phyloP scores from a whole-genome alignment of 2,888 invertebrate species.

The Epirrhoe alternata region DNA sequence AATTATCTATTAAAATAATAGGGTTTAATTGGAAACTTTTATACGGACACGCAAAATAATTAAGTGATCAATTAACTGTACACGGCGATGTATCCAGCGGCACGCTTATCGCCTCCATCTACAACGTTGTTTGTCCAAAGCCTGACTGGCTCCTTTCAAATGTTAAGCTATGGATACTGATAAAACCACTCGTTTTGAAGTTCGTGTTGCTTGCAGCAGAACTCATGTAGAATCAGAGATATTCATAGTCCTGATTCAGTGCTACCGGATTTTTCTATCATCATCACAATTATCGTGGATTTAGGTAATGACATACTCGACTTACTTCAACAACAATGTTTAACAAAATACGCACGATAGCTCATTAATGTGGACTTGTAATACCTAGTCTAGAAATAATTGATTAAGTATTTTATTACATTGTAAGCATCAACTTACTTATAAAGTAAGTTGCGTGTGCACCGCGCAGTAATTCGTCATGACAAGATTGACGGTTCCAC shows the following conservation, averaged over 20 bases:
- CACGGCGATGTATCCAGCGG: conserved; percentile 69
- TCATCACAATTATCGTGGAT: too few relatives aligned
- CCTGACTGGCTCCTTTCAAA: conserved; percentile 46
- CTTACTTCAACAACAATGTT: too few relatives aligned
- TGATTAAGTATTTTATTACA: too few relatives aligned
- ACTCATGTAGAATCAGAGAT: too few relatives aligned
- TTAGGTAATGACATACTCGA: too few relatives aligned
- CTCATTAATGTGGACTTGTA: too few relatives aligned
- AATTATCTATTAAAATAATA: conserved; percentile 82
- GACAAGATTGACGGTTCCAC: conserved; percentile 52
- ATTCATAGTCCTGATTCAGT: too few relatives aligned
- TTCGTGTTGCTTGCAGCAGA: too few relatives aligned
- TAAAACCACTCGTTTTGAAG: not conserved
- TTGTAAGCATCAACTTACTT: too few relatives aligned
- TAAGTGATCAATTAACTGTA: conserved; percentile 82
- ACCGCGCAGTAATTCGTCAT: conserved; percentile 57
- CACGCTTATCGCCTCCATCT: conserved; percentile 65
- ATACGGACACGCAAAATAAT: conserved; percentile 80
- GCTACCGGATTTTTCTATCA: too few relatives aligned
- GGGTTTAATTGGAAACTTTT: conserved; percentile 78
- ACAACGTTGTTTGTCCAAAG: conserved; percentile 64
- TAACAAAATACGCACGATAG: too few relatives aligned
- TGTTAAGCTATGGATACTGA: conserved; percentile 10
- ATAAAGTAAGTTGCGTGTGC: conserved; percentile 47
- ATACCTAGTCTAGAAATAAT: too few relatives aligned